Conservation (phyloP, 2,797 vertebrate species). For the Mormyrops boulengeri region DNA sequence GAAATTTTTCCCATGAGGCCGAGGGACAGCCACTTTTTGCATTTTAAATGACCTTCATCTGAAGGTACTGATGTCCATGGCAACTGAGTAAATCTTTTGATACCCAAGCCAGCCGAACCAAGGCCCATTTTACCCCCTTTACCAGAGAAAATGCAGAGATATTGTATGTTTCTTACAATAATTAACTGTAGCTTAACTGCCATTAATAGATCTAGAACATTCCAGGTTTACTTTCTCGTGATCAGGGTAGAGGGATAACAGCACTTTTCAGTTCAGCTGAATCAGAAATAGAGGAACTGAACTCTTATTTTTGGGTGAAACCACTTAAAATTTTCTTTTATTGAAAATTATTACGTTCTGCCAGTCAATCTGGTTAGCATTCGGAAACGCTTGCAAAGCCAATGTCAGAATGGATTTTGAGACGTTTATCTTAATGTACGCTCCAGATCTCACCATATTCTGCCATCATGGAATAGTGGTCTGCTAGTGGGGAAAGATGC, state of each 20-base stretch:
- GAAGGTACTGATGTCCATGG: not conserved
- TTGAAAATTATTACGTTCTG: not conserved
- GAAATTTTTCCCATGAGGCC: not conserved
- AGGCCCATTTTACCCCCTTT: conserved; percentile 7
- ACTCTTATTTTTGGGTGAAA: not conserved
- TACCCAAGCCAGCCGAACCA: not conserved
- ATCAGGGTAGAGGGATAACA: conserved; percentile 25
- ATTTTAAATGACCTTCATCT: not conserved
- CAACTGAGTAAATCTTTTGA: not conserved
- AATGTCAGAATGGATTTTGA: not conserved
- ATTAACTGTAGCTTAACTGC: conserved; percentile 45
- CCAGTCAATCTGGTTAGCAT: not conserved
- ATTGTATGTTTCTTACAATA: not conserved
- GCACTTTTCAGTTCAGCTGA: conserved; percentile 17
- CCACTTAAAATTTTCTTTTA: not conserved
- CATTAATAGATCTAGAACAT: conserved; percentile 63
- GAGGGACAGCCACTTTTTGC: not conserved
- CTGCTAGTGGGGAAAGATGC: not conserved
- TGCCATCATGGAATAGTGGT: not conserved
- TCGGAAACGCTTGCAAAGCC: not conserved
- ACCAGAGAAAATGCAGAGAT: conserved; percentile 33
- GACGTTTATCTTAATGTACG: not conserved
- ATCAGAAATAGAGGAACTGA: not conserved
- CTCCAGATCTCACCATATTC: not conserved
- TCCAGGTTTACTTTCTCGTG: conserved; percentile 55